Conservation (phyloP, 2,797 vertebrate genomes). For the Dallia pectoralis region DNA sequence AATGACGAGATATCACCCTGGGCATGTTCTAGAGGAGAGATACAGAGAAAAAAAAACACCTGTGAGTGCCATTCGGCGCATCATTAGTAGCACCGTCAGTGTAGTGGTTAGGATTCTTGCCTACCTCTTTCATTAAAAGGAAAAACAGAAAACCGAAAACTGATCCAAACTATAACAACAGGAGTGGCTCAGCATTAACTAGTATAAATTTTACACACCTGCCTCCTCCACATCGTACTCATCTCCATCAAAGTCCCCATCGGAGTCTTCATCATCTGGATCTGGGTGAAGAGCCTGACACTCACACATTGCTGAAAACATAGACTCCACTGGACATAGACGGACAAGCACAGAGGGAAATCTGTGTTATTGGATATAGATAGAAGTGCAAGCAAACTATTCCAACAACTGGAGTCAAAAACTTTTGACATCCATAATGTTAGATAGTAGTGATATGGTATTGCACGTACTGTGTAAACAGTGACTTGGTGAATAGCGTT, state of each 20-base stretch:
- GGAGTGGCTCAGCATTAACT: neutral
- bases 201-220: slow-evolving; percentile 67
- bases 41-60: neutral
- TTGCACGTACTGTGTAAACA: neutral
- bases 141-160: neutral
- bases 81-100: no score
- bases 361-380: neutral
- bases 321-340: slow-evolving; percentile 83
- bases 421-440: neutral
- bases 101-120: neutral
- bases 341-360: slow-evolving; percentile 17
- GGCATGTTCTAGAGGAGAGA: slow-evolving; percentile 73
- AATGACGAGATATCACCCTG: slow-evolving; percentile 86
- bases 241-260: slow-evolving; percentile 90
- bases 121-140: neutral
- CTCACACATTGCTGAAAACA: slow-evolving; percentile 97
- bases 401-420: neutral
- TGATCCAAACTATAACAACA: no score
- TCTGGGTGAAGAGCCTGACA: slow-evolving; percentile 96
- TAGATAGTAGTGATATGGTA: neutral
- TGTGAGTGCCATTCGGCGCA: no score
- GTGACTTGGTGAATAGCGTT: neutral
- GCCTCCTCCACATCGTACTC: slow-evolving; percentile 93
- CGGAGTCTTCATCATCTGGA: slow-evolving; percentile 89
- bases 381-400: neutral